Evolutionary conservation across 1,140 invertebrate genomes (phyloP).

Genomic region (Hypothenemus hampei): DNA sequence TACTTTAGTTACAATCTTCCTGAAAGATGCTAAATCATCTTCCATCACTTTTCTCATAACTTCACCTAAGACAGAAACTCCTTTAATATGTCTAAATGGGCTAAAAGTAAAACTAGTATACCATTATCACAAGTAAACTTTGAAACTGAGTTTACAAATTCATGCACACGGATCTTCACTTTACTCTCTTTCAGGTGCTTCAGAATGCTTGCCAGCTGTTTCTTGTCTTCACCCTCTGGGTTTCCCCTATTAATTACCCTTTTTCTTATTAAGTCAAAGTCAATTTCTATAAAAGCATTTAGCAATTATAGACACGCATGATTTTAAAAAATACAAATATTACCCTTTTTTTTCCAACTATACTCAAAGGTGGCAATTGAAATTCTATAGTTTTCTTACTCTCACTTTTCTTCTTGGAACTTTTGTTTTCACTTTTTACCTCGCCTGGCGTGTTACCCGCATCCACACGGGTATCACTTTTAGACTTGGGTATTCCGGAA

Average conservation of each 20-base stretch:
- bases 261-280: slow-evolving; percentile 31
- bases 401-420: slow-evolving; percentile 8
- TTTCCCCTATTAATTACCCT: slow-evolving; percentile 35
- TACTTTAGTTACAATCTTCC: slow-evolving; percentile 36
- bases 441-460: not conserved
- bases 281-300: slow-evolving; percentile 11
- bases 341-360: slow-evolving; percentile 20
- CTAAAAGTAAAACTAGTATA: not conserved
- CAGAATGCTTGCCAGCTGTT: slow-evolving; percentile 35
- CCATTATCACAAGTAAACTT: slow-evolving; percentile 42
- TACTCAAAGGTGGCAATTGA: slow-evolving; percentile 25
- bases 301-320: not conserved
- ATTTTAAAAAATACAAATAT: slow-evolving; percentile 7
- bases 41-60: slow-evolving; percentile 32
- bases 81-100: not conserved
- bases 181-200: slow-evolving; percentile 28
- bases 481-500: not conserved
- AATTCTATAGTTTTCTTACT: slow-evolving; percentile 15
- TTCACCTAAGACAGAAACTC: slow-evolving; percentile 21
- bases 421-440: not conserved
- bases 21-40: slow-evolving; percentile 36
- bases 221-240: slow-evolving; percentile 40
- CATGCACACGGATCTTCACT: slow-evolving; percentile 32
- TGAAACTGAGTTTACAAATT: slow-evolving; percentile 38
- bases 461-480: not conserved